Conservation (phyloP, 2,888 invertebrate genomes). For the Bimastos eiseni region DNA sequence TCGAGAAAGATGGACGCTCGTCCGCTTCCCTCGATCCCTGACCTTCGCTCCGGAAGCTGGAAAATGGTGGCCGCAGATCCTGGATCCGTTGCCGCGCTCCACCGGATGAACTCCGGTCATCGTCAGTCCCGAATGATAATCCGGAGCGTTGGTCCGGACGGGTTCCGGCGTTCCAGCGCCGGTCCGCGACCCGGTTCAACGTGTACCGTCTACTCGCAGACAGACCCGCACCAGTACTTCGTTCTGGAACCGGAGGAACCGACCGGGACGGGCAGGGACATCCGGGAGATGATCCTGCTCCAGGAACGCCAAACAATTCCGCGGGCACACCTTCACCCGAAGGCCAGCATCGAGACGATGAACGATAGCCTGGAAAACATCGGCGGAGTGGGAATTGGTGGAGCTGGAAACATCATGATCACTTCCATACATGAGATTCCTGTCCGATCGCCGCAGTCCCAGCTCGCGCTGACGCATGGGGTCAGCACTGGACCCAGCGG, state of each 20-base stretch:
- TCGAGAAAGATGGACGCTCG: slow-evolving; percentile 26
- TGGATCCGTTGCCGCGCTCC: slow-evolving; percentile 6
- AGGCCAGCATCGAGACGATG: background rate
- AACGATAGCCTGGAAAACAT: background rate
- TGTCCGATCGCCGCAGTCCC: background rate
- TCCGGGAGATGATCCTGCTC: slow-evolving; percentile 23
- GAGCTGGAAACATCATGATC: background rate
- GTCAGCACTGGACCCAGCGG: slow-evolving; percentile 17
- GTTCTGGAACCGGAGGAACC: slow-evolving; percentile 4
- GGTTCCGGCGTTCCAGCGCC: slow-evolving; percentile 8
- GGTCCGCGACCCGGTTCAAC: background rate
- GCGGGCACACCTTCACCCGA: background rate
- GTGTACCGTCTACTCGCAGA: slow-evolving; percentile 19
- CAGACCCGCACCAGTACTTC: slow-evolving; percentile 14
- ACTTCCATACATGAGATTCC: slow-evolving; percentile 20
- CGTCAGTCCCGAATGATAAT: slow-evolving; percentile 15
- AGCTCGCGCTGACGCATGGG: background rate
- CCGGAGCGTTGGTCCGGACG: slow-evolving; percentile 6
- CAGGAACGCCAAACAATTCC: slow-evolving; percentile 8
- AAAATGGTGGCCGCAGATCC: slow-evolving; percentile 1
- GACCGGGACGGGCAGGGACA: slow-evolving; percentile 10
- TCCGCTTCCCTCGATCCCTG: slow-evolving; percentile 32
- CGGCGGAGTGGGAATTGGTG: background rate
- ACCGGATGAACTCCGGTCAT: slow-evolving; percentile 17
- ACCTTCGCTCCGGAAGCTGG: slow-evolving; percentile 21